Percentiles rank a stretch among this genome's conserved stretches.
These are phyloP conservation scores for Syrrhaptes paradoxus DNA, from an alignment of 2,113 vertebrate species.

Conservation along the genomic window DNA sequence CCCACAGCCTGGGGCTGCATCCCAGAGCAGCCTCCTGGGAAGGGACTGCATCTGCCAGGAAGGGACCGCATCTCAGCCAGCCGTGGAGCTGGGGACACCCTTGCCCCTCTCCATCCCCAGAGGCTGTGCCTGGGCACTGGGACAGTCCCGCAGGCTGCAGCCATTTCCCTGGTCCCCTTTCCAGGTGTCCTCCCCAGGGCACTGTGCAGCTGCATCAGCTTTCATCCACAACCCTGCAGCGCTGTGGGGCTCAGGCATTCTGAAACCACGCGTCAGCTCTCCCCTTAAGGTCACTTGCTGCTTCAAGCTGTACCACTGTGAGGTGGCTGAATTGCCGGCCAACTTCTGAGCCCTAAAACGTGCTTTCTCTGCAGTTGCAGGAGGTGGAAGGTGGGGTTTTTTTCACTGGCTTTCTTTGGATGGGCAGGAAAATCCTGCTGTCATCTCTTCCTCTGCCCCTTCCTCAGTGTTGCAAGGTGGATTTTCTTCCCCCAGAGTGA, in stretches of 20 bases:
- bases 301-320: not conserved
- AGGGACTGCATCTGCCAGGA: not conserved
- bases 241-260: not conserved
- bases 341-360: not conserved
- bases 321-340: not conserved
- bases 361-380: not conserved
- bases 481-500: not conserved
- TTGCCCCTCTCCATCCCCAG: not conserved
- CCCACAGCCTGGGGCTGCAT: not conserved
- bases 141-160: not conserved
- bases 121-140: not conserved
- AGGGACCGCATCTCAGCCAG: rapidly evolving
- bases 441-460: not conserved
- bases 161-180: not conserved
- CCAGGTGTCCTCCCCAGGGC: not conserved
- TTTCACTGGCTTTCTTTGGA: not conserved
- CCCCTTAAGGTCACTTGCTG: not conserved
- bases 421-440: not conserved
- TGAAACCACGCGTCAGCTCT: not conserved
- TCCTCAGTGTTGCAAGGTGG: not conserved
- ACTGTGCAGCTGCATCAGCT: not conserved
- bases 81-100: not conserved
- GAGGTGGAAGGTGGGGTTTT: not conserved
- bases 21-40: not conserved
- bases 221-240: rapidly evolving